A percentile compares a stretch with the other conserved stretches of the same genome.
Conservation (phyloP, 2,113 vertebrate species). For the Sclerurus mexicanus region DNA sequence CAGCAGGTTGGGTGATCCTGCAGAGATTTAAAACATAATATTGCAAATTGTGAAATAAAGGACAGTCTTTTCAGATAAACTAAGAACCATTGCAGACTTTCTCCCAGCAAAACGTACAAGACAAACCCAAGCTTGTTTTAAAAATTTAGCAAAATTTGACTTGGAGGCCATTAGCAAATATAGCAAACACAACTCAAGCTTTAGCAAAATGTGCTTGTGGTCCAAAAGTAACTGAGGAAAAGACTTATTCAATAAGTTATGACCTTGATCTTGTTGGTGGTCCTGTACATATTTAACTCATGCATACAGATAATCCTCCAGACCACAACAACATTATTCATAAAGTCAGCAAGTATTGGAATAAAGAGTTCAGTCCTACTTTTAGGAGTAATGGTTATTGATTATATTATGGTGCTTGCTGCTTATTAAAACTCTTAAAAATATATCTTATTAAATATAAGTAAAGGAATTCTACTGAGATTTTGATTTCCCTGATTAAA, state of each 20-base stretch:
- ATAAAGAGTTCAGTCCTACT: not conserved
- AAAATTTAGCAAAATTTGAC: not conserved
- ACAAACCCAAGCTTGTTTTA: not conserved
- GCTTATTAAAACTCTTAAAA: not conserved
- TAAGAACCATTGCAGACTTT: not conserved
- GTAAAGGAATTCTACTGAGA: not conserved
- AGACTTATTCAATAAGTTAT: not conserved
- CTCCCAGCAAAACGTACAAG: not conserved
- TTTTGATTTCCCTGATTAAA: not conserved
- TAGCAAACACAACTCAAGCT: not conserved
- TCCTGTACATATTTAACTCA: not conserved
- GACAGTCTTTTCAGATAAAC: not conserved
- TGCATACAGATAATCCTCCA: not conserved
- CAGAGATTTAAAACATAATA: not conserved
- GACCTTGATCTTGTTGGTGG: not conserved
- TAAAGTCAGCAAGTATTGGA: not conserved
- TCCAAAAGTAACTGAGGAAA: not conserved
- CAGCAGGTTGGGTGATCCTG: not conserved
- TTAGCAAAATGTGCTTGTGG: not conserved
- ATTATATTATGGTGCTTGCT: not conserved
- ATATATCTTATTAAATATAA: not conserved
- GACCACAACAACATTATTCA: not conserved
- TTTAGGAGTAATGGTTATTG: not conserved
- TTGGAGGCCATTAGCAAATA: not conserved
- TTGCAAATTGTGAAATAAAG: not conserved